phyloP scores from a whole-genome alignment of 2,113 vertebrate genomes.

The Callocephalon fimbriatum region DNA sequence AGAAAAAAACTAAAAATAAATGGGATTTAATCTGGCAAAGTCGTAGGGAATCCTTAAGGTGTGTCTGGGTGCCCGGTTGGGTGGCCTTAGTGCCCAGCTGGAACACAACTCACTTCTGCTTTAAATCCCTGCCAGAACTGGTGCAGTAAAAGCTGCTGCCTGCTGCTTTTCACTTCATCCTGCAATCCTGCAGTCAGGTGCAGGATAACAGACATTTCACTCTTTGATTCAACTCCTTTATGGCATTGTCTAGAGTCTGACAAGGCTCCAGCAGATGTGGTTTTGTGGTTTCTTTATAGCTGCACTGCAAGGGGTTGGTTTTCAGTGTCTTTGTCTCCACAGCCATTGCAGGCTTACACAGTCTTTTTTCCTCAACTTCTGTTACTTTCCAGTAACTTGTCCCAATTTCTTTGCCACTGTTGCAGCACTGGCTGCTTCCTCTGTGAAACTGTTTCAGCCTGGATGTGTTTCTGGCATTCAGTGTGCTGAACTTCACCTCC shows the following conservation, averaged over 20 bases:
- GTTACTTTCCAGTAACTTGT: background rate
- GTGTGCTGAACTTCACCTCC: background rate
- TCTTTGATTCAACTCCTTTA: background rate
- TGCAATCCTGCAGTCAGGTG: fast-evolving
- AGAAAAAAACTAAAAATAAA: background rate
- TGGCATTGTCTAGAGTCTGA: background rate
- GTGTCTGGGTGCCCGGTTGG: fast-evolving
- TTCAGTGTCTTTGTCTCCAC: background rate
- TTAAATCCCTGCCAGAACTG: background rate
- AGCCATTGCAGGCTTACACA: background rate
- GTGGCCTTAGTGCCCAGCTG: background rate
- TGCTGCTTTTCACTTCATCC: background rate
- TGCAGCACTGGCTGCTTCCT: background rate
- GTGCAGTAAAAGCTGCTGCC: background rate
- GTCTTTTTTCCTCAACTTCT: background rate
- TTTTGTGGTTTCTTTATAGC: background rate
- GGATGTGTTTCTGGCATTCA: background rate
- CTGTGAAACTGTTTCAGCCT: background rate
- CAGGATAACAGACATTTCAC: background rate
- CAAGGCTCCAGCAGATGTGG: background rate
- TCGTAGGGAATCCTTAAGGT: fast-evolving
- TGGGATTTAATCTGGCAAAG: background rate
- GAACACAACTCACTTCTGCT: fast-evolving
- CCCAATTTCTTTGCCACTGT: background rate
- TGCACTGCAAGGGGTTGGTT: fast-evolving